Evolutionary conservation across 2,888 invertebrate genomes (phyloP).

Genomic region (Tricholauxania praeusta): DNA sequence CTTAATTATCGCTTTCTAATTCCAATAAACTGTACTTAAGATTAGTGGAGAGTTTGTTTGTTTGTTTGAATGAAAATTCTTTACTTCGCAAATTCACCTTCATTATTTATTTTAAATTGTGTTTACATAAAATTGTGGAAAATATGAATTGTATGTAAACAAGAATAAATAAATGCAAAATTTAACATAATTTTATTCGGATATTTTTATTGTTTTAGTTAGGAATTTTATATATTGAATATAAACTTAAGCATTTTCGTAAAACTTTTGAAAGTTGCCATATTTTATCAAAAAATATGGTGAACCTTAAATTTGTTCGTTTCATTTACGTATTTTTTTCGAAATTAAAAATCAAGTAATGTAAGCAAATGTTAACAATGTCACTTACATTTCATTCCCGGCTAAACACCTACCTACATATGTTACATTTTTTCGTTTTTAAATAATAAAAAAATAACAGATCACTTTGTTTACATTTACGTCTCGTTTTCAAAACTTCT

Average conservation of each 20-base stretch:
- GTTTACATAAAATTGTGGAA: too few species aligned
- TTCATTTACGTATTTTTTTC: too few species aligned
- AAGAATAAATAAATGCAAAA: constrained; percentile 37
- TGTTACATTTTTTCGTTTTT: too few species aligned
- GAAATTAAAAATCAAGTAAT: too few species aligned
- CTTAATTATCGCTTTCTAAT: constrained; percentile 28
- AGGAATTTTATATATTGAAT: not conserved
- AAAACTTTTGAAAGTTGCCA: constrained; percentile 40
- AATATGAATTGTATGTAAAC: constrained; percentile 39
- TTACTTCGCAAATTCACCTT: too few species aligned
- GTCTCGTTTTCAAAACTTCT: not conserved
- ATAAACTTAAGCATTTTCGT: too few species aligned
- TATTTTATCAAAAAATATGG: constrained; percentile 56
- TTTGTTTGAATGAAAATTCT: not conserved
- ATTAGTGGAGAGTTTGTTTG: constrained; percentile 33
- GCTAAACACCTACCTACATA: too few species aligned
- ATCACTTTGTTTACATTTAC: constrained; percentile 26
- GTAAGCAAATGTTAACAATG: too few species aligned
- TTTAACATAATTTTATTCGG: not conserved
- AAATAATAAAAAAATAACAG: constrained; percentile 7
- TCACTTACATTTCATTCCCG: too few species aligned
- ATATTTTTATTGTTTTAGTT: too few species aligned
- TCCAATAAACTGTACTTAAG: constrained; percentile 27
- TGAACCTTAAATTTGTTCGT: constrained; percentile 39
- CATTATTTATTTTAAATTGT: too few species aligned